Base-by-base conservation (phyloP, 2,113 vertebrate genomes). In the Triplophysa dalaica region DNA sequence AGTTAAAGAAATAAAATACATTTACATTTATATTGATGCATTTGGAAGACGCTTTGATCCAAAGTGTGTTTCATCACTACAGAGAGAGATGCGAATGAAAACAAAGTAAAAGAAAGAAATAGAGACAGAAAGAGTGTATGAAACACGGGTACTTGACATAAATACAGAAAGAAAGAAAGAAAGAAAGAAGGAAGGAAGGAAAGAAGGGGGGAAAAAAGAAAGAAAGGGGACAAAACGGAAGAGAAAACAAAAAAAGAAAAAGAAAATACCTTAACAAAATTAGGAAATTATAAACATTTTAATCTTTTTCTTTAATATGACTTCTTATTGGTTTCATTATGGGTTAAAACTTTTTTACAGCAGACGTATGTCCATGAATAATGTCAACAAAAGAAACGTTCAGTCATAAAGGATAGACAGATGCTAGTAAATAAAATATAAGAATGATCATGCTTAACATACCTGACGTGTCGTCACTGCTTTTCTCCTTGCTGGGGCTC, bases 381-480 rank as follows among this genome's bases (percentile, higher is more conserved):
- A 45, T 45, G 43, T 45, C 10, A 45, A 50, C 48, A 1, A 78
- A 12, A 54, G n/a, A 17, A 52, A 24, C 21, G 22, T 8, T 10
- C 52, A 29, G 17, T 1, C 21, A 8, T 19, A 48, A 58, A 29
- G 14, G 11, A 48, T 10, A 10, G 29, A 48, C 26, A 43, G 9
- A 9, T 3, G n/a, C 2, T n/a, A 22, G 69, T 10, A 16, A 5
- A 52, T 29, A 52, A 3, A 26, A 6, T 22, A 50, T 1, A 33
- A 9, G 7, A 3, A 41, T 1, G n/a, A n/a, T 9, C 17, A 16
- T 2, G 33, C 14, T 41, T 8, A 9, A 33, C 56, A 12, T 85
- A 98, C 97, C 97, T 92, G 97, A 98, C 79, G 95, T 94, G 89
- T 99, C 97, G 89, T 99, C 98, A 1, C 98, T 98, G 93, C 98